Conservation (phyloP, 2,888 invertebrate species). For the Actias luna region DNA sequence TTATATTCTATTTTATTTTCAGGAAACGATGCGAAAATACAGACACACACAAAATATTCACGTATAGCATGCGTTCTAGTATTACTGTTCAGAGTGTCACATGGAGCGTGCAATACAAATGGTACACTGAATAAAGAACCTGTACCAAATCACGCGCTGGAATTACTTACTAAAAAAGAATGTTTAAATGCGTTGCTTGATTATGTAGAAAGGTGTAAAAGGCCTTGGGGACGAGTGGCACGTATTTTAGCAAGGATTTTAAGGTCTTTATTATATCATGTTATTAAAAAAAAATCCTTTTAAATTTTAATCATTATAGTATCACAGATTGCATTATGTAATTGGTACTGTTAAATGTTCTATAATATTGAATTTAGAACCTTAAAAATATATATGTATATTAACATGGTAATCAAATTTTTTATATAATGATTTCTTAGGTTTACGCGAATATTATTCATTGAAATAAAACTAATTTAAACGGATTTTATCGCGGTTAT, state of each 20-base stretch:
- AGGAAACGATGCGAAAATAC: conserved; percentile 45
- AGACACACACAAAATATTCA: conserved; percentile 49
- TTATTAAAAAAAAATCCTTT: too few species aligned
- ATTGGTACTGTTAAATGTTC: too few species aligned
- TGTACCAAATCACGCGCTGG: conserved; percentile 54
- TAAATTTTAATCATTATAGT: too few species aligned
- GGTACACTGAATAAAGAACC: conserved; percentile 50
- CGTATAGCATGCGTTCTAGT: conserved; percentile 69
- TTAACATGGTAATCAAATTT: too few species aligned
- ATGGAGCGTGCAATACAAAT: conserved; percentile 54
- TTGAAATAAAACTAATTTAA: too few species aligned
- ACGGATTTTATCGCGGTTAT: too few species aligned
- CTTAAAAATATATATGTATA: too few species aligned
- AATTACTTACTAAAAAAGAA: conserved; percentile 60
- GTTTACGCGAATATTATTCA: too few species aligned
- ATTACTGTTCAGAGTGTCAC: conserved; percentile 64
- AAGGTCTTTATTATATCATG: conserved; percentile 41
- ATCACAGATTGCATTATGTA: too few species aligned
- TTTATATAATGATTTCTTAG: too few species aligned
- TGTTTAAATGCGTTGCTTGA: conserved; percentile 70
- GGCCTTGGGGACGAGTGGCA: conserved; percentile 73
- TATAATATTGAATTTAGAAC: too few species aligned
- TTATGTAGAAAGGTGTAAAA: conserved; percentile 69
- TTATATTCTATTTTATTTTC: conserved; percentile 26
- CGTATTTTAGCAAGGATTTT: conserved; percentile 78